Evolutionary conservation across 2,113 vertebrate genomes (phyloP), one percentile per base, ranked within the genome.

Genomic region (Empidonax alnorum): DNA sequence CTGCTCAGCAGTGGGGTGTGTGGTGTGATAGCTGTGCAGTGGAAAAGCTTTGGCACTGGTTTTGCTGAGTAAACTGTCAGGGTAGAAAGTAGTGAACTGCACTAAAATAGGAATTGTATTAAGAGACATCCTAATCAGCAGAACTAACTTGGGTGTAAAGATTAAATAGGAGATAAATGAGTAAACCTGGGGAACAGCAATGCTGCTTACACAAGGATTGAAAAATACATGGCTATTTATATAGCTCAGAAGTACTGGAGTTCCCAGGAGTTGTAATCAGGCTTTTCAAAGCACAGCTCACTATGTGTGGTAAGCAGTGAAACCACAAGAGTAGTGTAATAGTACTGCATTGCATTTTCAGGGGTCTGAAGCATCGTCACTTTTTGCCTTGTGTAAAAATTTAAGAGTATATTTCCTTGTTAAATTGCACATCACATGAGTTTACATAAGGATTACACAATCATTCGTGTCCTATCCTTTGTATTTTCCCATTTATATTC

Each of bases 351-450:
- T 93, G 72, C 84, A 42, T 80, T 95, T 96, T 86, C 22, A 53
- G 46, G 52, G 14, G 30, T 68, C 61, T 73, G 62, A 87, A 85
- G n/a, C 44, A 47, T 56, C 31, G 62, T 92, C 5, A 8, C 47
- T 94, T 95, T 95, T 94, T 94, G 75, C 53, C 31, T 42, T 63
- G 31, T 16, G 10, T 84, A 39, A 87, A 90, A 92, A 68, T 52
- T 17, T 67, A 44, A 44, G 42, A 65, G 22, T 59, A 22, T 91
- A 39, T 62, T 92, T 93, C 59, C 91, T 96, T 92, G 87, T 97
- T 96, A 91, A 93, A 82, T 87, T 95, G 90, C 93, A 94, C 71
- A 97, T 97, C 87, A 84, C 71, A 58, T 47, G 53, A 88, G 71
- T 87, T 52, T 94, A 14, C 7, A 14, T 79, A 81, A 93, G 69